phyloP scores from a whole-genome alignment of 1,140 invertebrate genomes.

The Orchesella cincta region DNA sequence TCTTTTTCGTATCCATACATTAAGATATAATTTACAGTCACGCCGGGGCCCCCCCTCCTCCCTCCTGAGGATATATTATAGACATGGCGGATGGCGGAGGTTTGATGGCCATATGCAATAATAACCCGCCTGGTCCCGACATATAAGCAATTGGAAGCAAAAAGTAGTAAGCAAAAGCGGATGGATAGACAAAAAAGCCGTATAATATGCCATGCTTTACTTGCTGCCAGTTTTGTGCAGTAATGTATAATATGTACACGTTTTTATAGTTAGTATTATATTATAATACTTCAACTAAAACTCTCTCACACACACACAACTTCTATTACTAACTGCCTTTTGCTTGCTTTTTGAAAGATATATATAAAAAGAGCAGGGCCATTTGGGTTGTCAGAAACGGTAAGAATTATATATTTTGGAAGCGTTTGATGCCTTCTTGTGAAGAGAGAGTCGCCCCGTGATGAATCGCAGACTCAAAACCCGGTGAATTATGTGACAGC shows the following conservation, averaged over 20 bases:
- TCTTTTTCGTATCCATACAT: constrained; percentile 28
- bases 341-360: constrained; percentile 36
- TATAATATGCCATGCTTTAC: background rate
- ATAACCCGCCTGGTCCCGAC: constrained; percentile 27
- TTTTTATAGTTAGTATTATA: background rate
- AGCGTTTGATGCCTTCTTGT: constrained; percentile 47
- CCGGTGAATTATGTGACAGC: constrained; percentile 47
- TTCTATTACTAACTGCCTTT: constrained; percentile 26
- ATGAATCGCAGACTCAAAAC: constrained; percentile 47
- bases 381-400: constrained; percentile 46
- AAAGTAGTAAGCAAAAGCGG: background rate
- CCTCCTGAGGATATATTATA: constrained; percentile 11
- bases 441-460: constrained; percentile 44
- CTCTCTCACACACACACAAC: too few relatives aligned
- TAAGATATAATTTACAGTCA: constrained; percentile 30
- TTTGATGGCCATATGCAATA: constrained; percentile 30
- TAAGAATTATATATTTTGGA: constrained; percentile 51
- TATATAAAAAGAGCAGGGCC: constrained; percentile 44
- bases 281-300: background rate
- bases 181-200: background rate
- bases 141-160: constrained; percentile 17
- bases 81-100: constrained; percentile 24
- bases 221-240: background rate
- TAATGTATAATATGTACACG: background rate
- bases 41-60: constrained; percentile 19